These are phyloP conservation scores for Hemistola chrysoprasaria DNA, from an alignment of 2,888 invertebrate species.

Conservation along the genomic window DNA sequence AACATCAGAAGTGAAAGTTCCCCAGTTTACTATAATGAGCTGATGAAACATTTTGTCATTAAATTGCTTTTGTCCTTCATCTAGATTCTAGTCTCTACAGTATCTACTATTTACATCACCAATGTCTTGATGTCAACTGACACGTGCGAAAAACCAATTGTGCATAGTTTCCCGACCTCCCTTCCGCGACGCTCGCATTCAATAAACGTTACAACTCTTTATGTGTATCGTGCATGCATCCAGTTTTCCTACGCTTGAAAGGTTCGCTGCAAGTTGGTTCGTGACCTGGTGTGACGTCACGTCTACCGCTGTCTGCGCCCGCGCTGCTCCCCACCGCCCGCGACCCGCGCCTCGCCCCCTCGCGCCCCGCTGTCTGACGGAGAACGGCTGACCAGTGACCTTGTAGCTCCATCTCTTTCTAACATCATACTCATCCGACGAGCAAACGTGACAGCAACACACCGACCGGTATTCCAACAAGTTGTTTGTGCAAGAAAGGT, in stretches of 20 bases:
- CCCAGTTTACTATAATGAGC: too few relatives aligned
- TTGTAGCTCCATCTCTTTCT: constrained; percentile 65
- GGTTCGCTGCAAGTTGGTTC: constrained; percentile 57
- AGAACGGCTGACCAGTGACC: constrained; percentile 78
- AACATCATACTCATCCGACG: constrained; percentile 40
- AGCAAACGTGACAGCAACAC: constrained; percentile 45
- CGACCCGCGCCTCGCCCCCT: constrained; percentile 56
- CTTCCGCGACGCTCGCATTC: constrained; percentile 47
- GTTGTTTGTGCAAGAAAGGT: constrained; percentile 73
- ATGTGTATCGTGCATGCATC: constrained; percentile 57
- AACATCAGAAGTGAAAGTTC: too few relatives aligned
- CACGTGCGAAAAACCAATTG: constrained; percentile 23
- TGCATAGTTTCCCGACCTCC: constrained; percentile 20
- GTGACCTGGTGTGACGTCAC: constrained; percentile 71
- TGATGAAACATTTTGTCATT: too few relatives aligned
- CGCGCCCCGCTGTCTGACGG: constrained; percentile 70
- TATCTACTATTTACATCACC: too few relatives aligned
- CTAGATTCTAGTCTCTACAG: too few relatives aligned
- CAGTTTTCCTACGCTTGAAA: constrained; percentile 72
- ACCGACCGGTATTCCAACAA: constrained; percentile 61
- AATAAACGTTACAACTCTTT: constrained; percentile 49
- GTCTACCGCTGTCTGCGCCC: constrained; percentile 67
- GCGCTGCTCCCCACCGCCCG: too few relatives aligned
- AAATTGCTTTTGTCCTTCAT: too few relatives aligned
- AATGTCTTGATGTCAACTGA: background rate